Conservation (phyloP, 2,113 vertebrate species). For the Falcunculus frontatus region DNA sequence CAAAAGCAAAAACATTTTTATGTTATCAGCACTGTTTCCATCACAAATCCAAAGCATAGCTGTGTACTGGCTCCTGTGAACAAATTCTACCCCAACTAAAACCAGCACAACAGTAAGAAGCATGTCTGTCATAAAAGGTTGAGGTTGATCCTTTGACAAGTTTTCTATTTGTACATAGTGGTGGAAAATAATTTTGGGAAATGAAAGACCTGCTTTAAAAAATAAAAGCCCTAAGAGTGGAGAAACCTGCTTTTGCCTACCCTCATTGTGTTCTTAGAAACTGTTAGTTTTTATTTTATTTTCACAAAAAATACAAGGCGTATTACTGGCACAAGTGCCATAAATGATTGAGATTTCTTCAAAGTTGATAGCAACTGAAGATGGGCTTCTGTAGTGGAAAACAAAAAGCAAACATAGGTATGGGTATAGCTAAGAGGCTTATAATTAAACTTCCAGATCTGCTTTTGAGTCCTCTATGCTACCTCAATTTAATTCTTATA, state of each 20-base stretch:
- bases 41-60: neutral
- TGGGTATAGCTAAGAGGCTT: neutral
- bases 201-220: neutral
- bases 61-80: neutral
- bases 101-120: neutral
- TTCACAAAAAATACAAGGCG: neutral
- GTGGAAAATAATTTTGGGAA: neutral
- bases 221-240: neutral
- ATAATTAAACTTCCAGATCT: neutral
- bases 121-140: fast-evolving
- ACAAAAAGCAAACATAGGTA: neutral
- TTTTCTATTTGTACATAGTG: neutral
- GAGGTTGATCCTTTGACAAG: neutral
- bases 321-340: neutral
- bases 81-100: neutral
- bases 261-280: neutral
- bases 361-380: neutral
- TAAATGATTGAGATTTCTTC: neutral
- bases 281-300: neutral
- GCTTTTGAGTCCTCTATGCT: neutral
- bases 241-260: neutral
- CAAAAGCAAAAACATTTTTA: neutral
- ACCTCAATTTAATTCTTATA: neutral
- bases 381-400: neutral
- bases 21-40: neutral